Percentiles rank a stretch among this genome's conserved stretches.
Evolutionary conservation across 2,888 invertebrate species (phyloP).

Genomic region (Notodonta dromedarius): DNA sequence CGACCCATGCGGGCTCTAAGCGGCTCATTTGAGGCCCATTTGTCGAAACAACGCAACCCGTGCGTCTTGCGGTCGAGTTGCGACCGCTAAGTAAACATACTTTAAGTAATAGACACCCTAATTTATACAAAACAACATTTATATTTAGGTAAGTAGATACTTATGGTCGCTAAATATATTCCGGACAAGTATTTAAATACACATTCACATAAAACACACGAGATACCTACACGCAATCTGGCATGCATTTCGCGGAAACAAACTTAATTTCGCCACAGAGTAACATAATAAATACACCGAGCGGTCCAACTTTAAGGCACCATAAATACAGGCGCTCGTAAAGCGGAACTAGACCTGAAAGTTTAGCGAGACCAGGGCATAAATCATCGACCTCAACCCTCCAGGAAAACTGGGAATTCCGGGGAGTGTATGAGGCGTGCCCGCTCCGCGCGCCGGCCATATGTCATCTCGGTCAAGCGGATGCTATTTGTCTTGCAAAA

Average conservation of each 20-base stretch:
- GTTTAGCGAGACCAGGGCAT: constrained; percentile 47
- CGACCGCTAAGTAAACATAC: constrained; percentile 6
- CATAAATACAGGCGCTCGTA: constrained; percentile 69
- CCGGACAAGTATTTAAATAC: background rate
- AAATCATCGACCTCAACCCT: constrained; percentile 50
- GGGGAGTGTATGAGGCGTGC: constrained; percentile 64
- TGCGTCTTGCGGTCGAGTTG: constrained; percentile 28
- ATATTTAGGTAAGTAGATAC: background rate
- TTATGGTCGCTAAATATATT: background rate
- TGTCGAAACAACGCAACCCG: constrained; percentile 10
- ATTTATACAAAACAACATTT: constrained; percentile 1
- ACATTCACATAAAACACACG: background rate
- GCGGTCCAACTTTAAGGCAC: constrained; percentile 59
- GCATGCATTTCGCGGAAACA: constrained; percentile 19
- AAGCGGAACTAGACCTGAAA: constrained; percentile 56
- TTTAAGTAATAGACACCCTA: constrained; percentile 7
- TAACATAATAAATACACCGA: constrained; percentile 49
- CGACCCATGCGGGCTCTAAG: constrained; percentile 24
- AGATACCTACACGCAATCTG: constrained; percentile 5
- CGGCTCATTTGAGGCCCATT: constrained; percentile 34
- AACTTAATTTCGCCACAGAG: constrained; percentile 42
- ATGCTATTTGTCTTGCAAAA: constrained; percentile 81
- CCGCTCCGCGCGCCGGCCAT: constrained; percentile 57
- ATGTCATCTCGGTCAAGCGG: constrained; percentile 78
- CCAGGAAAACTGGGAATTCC: constrained; percentile 59